These are phyloP conservation scores for Meriones psammophilus DNA, from an alignment of 2,797 vertebrate genomes.

Conservation along the genomic window DNA sequence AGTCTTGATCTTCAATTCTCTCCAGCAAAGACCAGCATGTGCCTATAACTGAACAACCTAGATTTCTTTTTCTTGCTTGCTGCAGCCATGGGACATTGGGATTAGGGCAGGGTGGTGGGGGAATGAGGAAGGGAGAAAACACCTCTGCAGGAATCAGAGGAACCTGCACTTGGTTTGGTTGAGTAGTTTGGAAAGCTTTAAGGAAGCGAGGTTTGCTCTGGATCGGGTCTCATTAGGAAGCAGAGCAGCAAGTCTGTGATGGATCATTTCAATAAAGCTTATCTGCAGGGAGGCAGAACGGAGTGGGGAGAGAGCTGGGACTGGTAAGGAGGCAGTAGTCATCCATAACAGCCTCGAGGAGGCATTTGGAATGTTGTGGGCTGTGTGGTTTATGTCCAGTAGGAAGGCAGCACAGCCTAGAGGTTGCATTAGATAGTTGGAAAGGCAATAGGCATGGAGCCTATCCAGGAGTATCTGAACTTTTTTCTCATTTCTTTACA, in stretches of 20 bases:
- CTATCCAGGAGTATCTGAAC: neutral
- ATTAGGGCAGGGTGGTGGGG: rapidly evolving
- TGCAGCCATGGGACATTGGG: neutral
- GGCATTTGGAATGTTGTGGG: neutral
- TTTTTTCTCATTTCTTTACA: neutral
- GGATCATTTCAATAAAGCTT: conserved; percentile 30
- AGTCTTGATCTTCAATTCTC: neutral
- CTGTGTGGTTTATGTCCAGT: neutral
- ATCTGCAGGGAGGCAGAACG: neutral
- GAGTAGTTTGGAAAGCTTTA: neutral
- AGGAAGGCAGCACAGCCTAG: neutral
- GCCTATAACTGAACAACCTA: neutral
- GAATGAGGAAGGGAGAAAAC: neutral
- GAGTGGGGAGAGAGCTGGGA: neutral
- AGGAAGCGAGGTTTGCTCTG: conserved; percentile 2
- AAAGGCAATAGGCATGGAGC: neutral
- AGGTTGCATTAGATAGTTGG: neutral
- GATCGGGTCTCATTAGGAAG: conserved; percentile 25
- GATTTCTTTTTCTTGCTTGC: conserved; percentile 31
- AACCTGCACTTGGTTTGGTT: neutral
- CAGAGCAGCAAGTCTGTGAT: neutral
- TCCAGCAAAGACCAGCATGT: conserved; percentile 13
- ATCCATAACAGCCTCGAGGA: neutral
- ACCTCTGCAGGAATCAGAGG: neutral
- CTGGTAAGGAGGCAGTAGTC: neutral